phyloP scores from a whole-genome alignment of 1,140 invertebrate species.

The Sitodiplosis mosellana region DNA sequence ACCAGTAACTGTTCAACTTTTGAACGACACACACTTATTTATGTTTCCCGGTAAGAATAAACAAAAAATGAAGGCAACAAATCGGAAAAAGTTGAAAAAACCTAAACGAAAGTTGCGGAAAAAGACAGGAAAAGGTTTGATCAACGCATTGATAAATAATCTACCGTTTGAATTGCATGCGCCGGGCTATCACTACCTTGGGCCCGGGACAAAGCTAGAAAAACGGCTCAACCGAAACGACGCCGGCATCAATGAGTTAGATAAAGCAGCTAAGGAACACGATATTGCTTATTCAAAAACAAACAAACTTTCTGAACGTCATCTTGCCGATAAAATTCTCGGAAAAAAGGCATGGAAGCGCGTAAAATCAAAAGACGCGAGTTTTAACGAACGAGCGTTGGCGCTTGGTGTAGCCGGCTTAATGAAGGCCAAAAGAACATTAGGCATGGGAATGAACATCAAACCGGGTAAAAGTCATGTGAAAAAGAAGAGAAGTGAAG shows the following conservation, averaged over 20 bases:
- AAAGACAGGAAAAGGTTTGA: conserved; percentile 10
- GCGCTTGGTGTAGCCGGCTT: not conserved
- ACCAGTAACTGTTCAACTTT: too few relatives aligned
- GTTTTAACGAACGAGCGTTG: not conserved
- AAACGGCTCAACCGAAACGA: conserved; percentile 14
- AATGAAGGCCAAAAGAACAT: not conserved
- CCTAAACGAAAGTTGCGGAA: too few relatives aligned
- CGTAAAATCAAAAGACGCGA: not conserved
- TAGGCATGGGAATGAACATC: not conserved
- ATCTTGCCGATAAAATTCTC: conserved; percentile 19
- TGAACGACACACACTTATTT: too few relatives aligned
- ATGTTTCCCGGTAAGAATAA: too few relatives aligned
- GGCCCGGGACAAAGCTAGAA: conserved; percentile 25
- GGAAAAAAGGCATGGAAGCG: not conserved
- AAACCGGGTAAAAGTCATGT: too few relatives aligned
- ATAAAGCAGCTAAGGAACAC: conserved; percentile 13
- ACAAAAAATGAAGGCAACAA: too few relatives aligned
- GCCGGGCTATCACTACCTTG: conserved; percentile 28
- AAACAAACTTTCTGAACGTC: conserved; percentile 18
- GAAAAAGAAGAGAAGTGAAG: too few relatives aligned
- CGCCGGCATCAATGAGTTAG: conserved; percentile 15
- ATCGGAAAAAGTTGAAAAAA: too few relatives aligned
- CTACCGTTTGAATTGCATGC: conserved; percentile 27
- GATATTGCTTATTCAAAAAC: conserved; percentile 23
- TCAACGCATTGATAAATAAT: conserved; percentile 23